phyloP scores from a whole-genome alignment of 2,113 vertebrate genomes.

The Mesocricetus auratus region DNA sequence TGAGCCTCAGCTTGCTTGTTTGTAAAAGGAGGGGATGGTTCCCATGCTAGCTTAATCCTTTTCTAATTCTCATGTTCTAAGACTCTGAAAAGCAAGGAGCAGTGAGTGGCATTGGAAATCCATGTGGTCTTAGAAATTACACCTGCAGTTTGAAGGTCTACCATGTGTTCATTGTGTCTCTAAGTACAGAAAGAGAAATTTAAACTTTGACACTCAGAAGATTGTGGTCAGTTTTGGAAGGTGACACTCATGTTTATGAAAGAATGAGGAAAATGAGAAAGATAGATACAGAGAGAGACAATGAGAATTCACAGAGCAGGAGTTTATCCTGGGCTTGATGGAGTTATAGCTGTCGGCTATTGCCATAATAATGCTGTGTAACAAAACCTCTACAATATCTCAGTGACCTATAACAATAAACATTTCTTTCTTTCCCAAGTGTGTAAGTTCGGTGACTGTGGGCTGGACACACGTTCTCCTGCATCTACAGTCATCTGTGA shows the following conservation, averaged over 20 bases:
- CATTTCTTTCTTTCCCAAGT: not conserved
- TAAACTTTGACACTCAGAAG: not conserved
- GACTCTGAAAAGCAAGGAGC: constrained; percentile 32
- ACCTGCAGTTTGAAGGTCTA: constrained; percentile 13
- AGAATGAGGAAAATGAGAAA: not conserved
- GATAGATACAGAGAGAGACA: not conserved
- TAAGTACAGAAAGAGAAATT: constrained; percentile 50
- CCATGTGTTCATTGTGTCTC: not conserved
- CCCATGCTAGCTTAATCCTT: not conserved
- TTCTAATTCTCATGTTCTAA: constrained; percentile 20
- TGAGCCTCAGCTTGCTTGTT: not conserved
- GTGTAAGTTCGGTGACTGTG: not conserved
- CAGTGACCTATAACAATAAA: not conserved
- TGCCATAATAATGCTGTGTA: not conserved
- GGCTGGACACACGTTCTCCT: not conserved
- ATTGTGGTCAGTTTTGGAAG: not conserved
- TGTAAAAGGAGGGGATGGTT: constrained; percentile 10
- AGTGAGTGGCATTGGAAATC: not conserved
- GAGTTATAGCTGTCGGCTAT: not conserved
- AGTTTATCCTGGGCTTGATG: not conserved
- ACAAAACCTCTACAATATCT: not conserved
- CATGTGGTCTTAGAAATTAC: not conserved
- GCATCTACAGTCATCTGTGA: not conserved
- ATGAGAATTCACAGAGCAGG: not conserved
- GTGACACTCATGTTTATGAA: not conserved